phyloP scores from a whole-genome alignment of 1,140 invertebrate species.

The Zaprionus ornatus region DNA sequence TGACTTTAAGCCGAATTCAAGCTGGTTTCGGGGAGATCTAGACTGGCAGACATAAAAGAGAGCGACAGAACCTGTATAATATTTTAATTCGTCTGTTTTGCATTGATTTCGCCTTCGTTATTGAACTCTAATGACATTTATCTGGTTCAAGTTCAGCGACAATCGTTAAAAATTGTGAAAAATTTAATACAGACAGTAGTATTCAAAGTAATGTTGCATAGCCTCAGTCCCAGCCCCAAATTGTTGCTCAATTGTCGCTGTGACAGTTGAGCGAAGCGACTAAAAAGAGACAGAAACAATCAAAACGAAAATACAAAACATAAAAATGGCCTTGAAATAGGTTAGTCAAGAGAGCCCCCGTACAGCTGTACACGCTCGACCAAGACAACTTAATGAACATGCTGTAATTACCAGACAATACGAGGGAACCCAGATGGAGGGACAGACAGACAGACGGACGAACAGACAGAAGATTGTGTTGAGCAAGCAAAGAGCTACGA shows the following conservation, averaged over 20 bases:
- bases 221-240: conserved; percentile 6
- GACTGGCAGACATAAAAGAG: background rate
- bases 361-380: conserved; percentile 18
- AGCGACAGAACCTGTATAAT: conserved; percentile 10
- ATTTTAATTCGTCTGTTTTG: conserved; percentile 18
- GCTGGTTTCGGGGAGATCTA: conserved; percentile 1
- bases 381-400: conserved; percentile 41
- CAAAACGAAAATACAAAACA: conserved; percentile 17
- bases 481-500: conserved; percentile 4
- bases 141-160: conserved; percentile 41
- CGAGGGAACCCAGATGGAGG: background rate
- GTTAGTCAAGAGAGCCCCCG: conserved; percentile 26
- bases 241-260: conserved; percentile 30
- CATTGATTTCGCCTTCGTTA: conserved; percentile 28
- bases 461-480: conserved; percentile 11
- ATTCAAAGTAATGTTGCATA: conserved; percentile 24
- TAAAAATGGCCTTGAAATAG: conserved; percentile 27
- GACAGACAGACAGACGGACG: background rate
- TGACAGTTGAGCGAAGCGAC: conserved; percentile 8
- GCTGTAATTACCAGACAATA: conserved; percentile 34
- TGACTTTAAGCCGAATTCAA: conserved; percentile 11
- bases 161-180: conserved; percentile 22
- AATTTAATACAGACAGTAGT: background rate
- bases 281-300: background rate
- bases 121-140: conserved; percentile 56